Conservation (phyloP, 2,888 invertebrate species). For the Latheticus oryzae region DNA sequence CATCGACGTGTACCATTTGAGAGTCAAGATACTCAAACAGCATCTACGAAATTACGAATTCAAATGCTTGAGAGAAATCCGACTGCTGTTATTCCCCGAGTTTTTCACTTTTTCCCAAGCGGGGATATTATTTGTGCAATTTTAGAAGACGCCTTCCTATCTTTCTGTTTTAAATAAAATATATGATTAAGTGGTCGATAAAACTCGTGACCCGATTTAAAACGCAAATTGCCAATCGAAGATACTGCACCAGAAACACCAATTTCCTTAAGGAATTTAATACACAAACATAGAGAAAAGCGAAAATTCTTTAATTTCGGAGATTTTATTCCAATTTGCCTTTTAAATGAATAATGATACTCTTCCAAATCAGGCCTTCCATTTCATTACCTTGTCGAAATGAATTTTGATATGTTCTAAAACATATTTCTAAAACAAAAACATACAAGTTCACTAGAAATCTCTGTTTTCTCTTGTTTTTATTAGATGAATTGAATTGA, state of each 20-base stretch:
- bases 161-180: conserved; percentile 12
- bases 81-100: conserved; percentile 25
- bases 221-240: conserved; percentile 6
- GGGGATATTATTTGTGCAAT: conserved; percentile 13
- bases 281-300: conserved; percentile 7
- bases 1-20: conserved; percentile 22
- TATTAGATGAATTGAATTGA: too few relatives aligned
- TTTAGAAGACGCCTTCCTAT: conserved; percentile 4
- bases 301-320: conserved; percentile 21
- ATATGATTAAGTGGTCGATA: conserved; percentile 14
- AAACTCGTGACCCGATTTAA: neutral
- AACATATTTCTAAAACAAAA: too few relatives aligned
- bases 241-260: neutral
- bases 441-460: too few relatives aligned
- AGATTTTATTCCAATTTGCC: conserved; percentile 19
- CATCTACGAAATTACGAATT: conserved; percentile 35
- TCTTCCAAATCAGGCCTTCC: conserved; percentile 15
- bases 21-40: conserved; percentile 22
- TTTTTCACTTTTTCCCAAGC: conserved; percentile 16
- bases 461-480: too few relatives aligned
- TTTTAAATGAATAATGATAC: conserved; percentile 18
- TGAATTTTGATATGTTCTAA: too few relatives aligned
- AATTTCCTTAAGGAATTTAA: conserved; percentile 3
- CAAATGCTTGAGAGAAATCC: conserved; percentile 25
- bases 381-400: conserved; percentile 27